Percentiles rank a stretch among this genome's conserved stretches.
These are phyloP conservation scores for Brienomyrus brachyistius DNA, from an alignment of 2,113 vertebrate species.

Conservation along the genomic window DNA sequence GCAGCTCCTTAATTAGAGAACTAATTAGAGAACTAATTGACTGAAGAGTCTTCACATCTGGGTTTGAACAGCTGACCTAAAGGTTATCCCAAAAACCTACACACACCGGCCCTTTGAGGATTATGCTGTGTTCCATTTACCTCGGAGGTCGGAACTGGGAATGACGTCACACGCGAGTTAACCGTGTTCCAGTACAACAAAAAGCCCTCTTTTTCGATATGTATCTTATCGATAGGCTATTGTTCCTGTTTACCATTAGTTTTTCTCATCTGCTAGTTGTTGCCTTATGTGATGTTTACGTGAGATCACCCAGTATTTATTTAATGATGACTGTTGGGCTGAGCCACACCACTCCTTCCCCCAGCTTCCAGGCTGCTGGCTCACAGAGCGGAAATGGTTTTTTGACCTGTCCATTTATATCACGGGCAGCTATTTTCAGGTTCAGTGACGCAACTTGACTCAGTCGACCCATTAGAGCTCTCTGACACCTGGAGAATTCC, in stretches of 20 bases:
- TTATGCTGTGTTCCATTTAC: neutral
- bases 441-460: neutral
- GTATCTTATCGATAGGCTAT: neutral
- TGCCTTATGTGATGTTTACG: neutral
- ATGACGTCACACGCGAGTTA: neutral
- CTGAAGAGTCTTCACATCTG: neutral
- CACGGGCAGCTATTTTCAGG: slow-evolving; percentile 19
- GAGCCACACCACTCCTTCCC: neutral
- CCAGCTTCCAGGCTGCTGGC: neutral
- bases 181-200: neutral
- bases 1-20: neutral
- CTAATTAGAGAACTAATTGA: neutral
- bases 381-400: slow-evolving; percentile 10
- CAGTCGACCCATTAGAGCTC: neutral
- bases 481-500: slow-evolving; percentile 7
- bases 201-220: neutral
- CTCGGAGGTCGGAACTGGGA: neutral
- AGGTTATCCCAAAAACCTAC: neutral
- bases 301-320: neutral
- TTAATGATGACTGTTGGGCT: neutral
- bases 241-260: neutral
- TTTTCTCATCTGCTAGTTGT: neutral
- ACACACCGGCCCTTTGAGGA: neutral
- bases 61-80: neutral
- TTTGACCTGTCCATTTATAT: slow-evolving; percentile 15